phyloP scores from a whole-genome alignment of 2,797 vertebrate species.

The Varecia variegata region DNA sequence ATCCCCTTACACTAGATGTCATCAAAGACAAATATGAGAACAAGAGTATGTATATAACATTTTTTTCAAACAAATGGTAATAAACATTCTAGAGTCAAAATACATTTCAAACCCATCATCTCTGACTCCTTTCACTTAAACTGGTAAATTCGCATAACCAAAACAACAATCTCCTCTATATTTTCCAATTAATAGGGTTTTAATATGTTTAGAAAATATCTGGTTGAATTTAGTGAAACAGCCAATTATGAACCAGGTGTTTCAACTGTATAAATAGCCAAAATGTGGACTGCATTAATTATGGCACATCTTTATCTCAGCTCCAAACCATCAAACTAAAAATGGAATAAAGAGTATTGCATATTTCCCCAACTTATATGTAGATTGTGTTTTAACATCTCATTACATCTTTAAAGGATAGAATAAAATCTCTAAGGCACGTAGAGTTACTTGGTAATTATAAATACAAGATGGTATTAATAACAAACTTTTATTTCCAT shows the following conservation, averaged over 20 bases:
- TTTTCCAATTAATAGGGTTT: conserved; percentile 61
- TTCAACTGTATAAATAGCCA: conserved; percentile 63
- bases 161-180: neutral
- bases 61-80: neutral
- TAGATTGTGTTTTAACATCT: conserved; percentile 59
- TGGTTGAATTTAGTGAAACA: conserved; percentile 59
- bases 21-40: neutral
- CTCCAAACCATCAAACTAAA: conserved; percentile 34
- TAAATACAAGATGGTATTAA: conserved; percentile 69
- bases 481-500: conserved; percentile 70
- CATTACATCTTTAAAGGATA: conserved; percentile 70
- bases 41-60: neutral
- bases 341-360: conserved; percentile 19
- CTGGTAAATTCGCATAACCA: conserved; percentile 6
- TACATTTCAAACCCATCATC: neutral
- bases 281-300: conserved; percentile 70
- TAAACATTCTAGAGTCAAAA: conserved; percentile 18
- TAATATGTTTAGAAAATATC: conserved; percentile 71
- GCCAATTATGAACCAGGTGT: conserved; percentile 73
- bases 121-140: conserved; percentile 36
- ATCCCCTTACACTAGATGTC: neutral
- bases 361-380: conserved; percentile 5
- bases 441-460: conserved; percentile 58
- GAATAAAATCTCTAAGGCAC: conserved; percentile 51
- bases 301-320: conserved; percentile 45